Conservation (phyloP, 1,140 invertebrate genomes). For the Drosophila orosa region DNA sequence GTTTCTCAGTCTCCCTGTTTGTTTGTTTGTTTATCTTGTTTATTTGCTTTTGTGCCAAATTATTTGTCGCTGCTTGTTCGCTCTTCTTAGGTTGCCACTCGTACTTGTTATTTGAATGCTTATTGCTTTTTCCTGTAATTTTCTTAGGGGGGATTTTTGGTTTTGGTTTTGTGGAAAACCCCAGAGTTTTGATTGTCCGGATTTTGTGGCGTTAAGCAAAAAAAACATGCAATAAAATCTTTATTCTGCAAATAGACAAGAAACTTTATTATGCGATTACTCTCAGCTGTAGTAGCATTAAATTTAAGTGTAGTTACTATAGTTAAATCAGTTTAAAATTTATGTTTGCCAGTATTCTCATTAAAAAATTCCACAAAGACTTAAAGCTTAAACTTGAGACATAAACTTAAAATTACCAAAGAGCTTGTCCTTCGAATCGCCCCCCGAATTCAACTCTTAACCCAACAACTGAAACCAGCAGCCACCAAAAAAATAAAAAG, state of each 20-base stretch:
- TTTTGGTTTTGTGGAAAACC: constrained; percentile 11
- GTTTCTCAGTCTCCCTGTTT: constrained; percentile 9
- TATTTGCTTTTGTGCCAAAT: constrained; percentile 70
- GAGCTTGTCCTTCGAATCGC: constrained; percentile 1
- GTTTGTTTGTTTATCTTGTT: constrained; percentile 59
- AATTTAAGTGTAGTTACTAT: too few relatives aligned
- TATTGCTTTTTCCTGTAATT: constrained; percentile 55
- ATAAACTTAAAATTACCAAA: neutral
- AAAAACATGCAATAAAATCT: neutral
- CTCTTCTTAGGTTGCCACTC: constrained; percentile 41
- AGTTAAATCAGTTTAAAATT: neutral
- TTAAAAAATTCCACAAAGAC: too few relatives aligned
- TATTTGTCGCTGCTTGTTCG: constrained; percentile 59
- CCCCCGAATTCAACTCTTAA: constrained; percentile 17
- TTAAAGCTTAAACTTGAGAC: constrained; percentile 3
- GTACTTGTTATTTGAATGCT: constrained; percentile 53
- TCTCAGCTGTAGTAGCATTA: neutral
- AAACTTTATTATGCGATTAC: neutral
- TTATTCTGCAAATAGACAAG: neutral
- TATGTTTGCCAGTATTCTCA: too few relatives aligned
- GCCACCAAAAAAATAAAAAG: constrained; percentile 18
- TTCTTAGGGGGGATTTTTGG: neutral
- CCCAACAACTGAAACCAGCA: constrained; percentile 17
- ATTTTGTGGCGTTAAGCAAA: neutral
- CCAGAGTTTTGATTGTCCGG: constrained; percentile 35